phyloP scores from a whole-genome alignment of 2,797 vertebrate genomes.

The Sebastes umbrosus region DNA sequence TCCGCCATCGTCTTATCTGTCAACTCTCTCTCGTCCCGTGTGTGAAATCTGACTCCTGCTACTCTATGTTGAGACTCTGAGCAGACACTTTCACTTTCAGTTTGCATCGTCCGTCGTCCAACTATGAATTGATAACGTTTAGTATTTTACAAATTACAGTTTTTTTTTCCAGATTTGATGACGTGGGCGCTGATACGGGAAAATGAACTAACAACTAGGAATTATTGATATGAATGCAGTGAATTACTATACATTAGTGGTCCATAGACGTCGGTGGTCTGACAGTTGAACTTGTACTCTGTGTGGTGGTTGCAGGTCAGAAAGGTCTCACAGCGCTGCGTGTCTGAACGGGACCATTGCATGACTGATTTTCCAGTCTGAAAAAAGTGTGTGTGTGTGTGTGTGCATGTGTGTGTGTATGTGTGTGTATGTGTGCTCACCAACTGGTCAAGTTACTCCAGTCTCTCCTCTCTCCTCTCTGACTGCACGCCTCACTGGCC shows the following conservation, averaged over 20 bases:
- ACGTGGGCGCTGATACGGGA: no score
- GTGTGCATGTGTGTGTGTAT: not conserved
- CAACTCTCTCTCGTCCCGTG: no score
- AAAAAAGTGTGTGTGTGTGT: not conserved
- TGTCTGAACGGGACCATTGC: slow-evolving; percentile 52
- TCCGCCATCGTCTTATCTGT: no score
- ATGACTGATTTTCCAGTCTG: slow-evolving; percentile 64
- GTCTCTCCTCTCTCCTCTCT: slow-evolving; percentile 57
- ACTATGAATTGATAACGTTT: no score
- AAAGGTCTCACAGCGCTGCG: slow-evolving; percentile 35
- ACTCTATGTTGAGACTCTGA: no score
- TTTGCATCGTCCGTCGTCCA: no score
- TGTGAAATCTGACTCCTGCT: no score
- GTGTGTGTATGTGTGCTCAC: not conserved
- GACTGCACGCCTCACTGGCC: slow-evolving; percentile 66
- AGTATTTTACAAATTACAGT: no score
- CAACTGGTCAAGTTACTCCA: slow-evolving; percentile 65
- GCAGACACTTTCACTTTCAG: no score
- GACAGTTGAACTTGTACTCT: slow-evolving; percentile 36
- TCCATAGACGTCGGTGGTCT: not conserved
- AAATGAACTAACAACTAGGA: not conserved
- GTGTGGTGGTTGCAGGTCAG: slow-evolving; percentile 35
- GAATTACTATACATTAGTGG: slow-evolving; percentile 5
- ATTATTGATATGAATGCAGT: not conserved
- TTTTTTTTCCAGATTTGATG: no score